Percentiles rank a stretch among this genome's conserved stretches.
Evolutionary conservation across 2,888 invertebrate genomes (phyloP).

Genomic region (Octonoba sinensis): DNA sequence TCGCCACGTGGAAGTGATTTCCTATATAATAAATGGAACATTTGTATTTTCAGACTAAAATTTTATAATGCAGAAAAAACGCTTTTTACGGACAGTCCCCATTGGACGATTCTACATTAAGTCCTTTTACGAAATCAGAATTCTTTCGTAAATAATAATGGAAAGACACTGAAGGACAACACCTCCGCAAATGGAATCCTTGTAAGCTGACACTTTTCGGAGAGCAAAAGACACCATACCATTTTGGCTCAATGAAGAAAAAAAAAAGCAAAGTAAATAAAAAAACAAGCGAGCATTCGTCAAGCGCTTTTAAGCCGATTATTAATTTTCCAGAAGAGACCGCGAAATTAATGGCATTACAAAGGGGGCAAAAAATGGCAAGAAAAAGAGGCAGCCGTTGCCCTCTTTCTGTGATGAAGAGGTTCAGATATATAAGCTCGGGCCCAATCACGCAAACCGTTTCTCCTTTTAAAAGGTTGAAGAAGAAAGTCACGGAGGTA

Average conservation of each 20-base stretch:
- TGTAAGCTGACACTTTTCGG: too few species aligned
- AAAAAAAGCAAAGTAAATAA: too few species aligned
- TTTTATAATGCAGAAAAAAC: neutral
- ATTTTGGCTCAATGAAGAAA: too few species aligned
- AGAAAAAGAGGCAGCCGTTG: neutral
- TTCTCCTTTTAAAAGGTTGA: neutral
- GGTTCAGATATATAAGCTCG: neutral
- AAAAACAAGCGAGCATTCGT: neutral
- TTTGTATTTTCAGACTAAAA: neutral
- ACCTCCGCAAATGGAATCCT: too few species aligned
- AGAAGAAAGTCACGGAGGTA: conserved; percentile 15
- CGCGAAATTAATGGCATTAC: conserved; percentile 33
- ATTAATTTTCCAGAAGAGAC: conserved; percentile 39
- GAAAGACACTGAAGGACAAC: too few species aligned
- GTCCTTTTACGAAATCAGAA: too few species aligned
- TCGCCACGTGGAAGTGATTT: too few species aligned
- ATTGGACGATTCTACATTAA: too few species aligned
- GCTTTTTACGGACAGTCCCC: neutral
- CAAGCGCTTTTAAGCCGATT: conserved; percentile 27
- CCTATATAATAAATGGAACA: too few species aligned
- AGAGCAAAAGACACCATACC: too few species aligned
- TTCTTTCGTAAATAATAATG: too few species aligned
- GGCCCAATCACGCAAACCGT: neutral
- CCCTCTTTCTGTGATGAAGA: neutral
- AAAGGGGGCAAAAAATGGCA: conserved; percentile 21